phyloP scores from a whole-genome alignment of 1,140 invertebrate genomes.

The Drosophila bocqueti region DNA sequence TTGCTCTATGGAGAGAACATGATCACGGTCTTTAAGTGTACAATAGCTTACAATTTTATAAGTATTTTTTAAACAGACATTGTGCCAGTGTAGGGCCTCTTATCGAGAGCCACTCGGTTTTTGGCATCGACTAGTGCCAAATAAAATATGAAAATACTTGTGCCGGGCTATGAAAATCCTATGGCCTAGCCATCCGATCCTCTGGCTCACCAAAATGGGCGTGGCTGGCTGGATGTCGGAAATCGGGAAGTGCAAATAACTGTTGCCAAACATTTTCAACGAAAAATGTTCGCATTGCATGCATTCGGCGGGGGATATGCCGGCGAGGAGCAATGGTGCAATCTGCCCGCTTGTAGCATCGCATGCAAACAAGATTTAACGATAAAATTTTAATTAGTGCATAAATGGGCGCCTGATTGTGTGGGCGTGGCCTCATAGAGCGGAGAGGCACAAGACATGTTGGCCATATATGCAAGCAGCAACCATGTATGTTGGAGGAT shows the following conservation, averaged over 20 bases:
- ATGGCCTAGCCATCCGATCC: conserved; percentile 32
- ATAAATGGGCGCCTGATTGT: conserved; percentile 83
- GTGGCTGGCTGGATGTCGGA: conserved; percentile 19
- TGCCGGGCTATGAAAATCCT: conserved; percentile 41
- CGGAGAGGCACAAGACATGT: conserved; percentile 44
- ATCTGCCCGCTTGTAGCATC: conserved; percentile 69
- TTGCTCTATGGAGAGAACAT: background rate
- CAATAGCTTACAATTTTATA: accelerated
- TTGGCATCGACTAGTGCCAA: conserved; percentile 54
- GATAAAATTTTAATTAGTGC: conserved; percentile 84
- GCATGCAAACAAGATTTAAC: conserved; percentile 84
- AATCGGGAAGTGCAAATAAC: conserved; percentile 77
- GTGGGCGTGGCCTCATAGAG: conserved; percentile 69
- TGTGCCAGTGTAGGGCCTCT: conserved; percentile 28
- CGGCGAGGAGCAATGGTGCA: conserved; percentile 8
- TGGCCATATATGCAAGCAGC: conserved; percentile 27
- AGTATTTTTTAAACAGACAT: background rate
- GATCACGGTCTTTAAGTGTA: background rate
- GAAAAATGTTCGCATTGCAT: conserved; percentile 77
- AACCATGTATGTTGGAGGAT: background rate
- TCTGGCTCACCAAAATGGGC: conserved; percentile 5
- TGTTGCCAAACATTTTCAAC: conserved; percentile 79
- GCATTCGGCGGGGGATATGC: conserved; percentile 43
- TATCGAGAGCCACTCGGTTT: conserved; percentile 49
- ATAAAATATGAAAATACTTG: conserved; percentile 76